These are phyloP conservation scores for Cynodonichthys magdalenae DNA, from an alignment of 2,797 vertebrate genomes.

Conservation along the genomic window DNA sequence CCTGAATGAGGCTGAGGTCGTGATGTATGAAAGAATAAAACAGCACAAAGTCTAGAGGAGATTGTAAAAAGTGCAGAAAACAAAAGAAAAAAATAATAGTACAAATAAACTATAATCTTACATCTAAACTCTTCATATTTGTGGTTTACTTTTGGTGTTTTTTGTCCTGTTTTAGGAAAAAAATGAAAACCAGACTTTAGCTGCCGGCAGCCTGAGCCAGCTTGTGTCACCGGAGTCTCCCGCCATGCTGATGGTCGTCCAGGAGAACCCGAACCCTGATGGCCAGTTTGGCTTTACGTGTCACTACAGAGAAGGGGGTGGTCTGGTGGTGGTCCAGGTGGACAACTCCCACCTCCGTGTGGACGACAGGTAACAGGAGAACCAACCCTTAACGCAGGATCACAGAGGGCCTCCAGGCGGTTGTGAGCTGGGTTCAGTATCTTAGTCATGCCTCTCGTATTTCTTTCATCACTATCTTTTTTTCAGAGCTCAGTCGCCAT, in stretches of 20 bases:
- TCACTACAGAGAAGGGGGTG: slow-evolving; percentile 50
- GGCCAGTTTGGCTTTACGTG: slow-evolving; percentile 73
- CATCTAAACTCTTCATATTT: background rate
- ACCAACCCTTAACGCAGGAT: slow-evolving; percentile 1
- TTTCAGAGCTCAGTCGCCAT: slow-evolving; percentile 38
- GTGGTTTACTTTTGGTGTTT: slow-evolving; percentile 3
- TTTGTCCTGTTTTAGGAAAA: slow-evolving; percentile 63
- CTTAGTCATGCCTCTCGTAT: slow-evolving; percentile 23
- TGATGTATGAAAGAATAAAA: too few relatives aligned
- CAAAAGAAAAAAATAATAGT: too few relatives aligned
- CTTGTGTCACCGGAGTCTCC: slow-evolving; percentile 76
- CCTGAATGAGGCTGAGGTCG: too few relatives aligned
- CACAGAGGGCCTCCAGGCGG: slow-evolving; percentile 10
- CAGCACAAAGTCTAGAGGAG: too few relatives aligned
- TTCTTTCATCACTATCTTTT: slow-evolving; percentile 32
- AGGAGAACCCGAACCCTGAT: slow-evolving; percentile 56
- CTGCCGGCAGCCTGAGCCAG: slow-evolving; percentile 67
- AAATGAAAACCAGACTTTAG: slow-evolving; percentile 40
- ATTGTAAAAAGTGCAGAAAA: too few relatives aligned
- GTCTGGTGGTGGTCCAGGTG: slow-evolving; percentile 68
- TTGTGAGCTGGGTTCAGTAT: slow-evolving; percentile 14
- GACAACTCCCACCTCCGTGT: slow-evolving; percentile 65
- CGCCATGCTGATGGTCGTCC: slow-evolving; percentile 73
- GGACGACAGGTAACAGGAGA: slow-evolving; percentile 74
- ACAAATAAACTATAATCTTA: too few relatives aligned